Evolutionary conservation across 2,113 vertebrate genomes (phyloP).

Genomic region (Anoplopoma fimbria): DNA sequence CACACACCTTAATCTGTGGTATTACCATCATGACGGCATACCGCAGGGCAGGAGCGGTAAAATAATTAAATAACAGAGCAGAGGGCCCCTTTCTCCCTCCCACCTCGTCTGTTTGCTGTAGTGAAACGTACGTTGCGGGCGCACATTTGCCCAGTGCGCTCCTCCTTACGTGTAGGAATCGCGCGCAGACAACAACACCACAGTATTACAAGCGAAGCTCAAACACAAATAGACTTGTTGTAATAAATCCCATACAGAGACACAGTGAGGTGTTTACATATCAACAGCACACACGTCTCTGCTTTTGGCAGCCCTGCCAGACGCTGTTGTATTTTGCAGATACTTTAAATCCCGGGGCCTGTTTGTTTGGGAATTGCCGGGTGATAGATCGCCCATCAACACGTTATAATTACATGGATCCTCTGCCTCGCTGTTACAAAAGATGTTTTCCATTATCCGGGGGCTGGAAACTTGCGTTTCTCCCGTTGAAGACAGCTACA

Average conservation of each 20-base stretch:
- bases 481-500: constrained; percentile 46
- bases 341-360: constrained; percentile 71
- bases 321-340: constrained; percentile 66
- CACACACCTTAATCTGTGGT: constrained; percentile 83
- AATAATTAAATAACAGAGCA: constrained; percentile 80
- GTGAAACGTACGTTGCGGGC: constrained; percentile 9
- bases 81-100: constrained; percentile 47
- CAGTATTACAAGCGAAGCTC: constrained; percentile 63
- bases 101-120: constrained; percentile 33
- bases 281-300: constrained; percentile 73
- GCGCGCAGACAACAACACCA: constrained; percentile 39
- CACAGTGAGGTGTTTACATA: constrained; percentile 73
- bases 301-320: constrained; percentile 65
- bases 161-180: constrained; percentile 26
- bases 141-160: constrained; percentile 8
- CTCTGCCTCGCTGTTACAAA: constrained; percentile 75
- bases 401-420: constrained; percentile 79
- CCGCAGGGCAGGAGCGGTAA: constrained; percentile 77
- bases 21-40: constrained; percentile 75
- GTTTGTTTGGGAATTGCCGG: constrained; percentile 73
- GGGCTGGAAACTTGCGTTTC: constrained; percentile 35
- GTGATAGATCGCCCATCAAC: constrained; percentile 75
- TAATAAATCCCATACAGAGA: constrained; percentile 70
- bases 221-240: constrained; percentile 71
- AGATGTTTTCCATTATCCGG: constrained; percentile 70